These are phyloP conservation scores for Cantharis nigra DNA, from an alignment of 2,888 invertebrate genomes.

Conservation along the genomic window DNA sequence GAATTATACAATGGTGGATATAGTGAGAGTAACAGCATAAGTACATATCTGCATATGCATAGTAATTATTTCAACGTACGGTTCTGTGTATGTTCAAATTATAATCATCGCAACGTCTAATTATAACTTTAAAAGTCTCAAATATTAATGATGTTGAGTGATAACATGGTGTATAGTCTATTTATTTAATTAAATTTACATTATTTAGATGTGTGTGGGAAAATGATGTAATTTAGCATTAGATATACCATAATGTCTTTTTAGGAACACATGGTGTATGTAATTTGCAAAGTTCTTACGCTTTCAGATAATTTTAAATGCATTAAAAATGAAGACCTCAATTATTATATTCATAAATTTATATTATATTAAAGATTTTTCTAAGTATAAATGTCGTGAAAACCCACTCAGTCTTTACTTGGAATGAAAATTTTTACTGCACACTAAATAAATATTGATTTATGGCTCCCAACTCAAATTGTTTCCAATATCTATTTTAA, in stretches of 20 bases:
- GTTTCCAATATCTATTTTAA: not conserved
- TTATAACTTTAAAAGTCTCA: constrained; percentile 26
- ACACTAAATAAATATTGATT: not conserved
- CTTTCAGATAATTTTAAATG: not conserved
- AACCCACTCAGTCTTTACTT: not conserved
- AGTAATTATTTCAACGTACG: not conserved
- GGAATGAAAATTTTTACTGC: not conserved
- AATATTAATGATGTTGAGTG: constrained; percentile 4
- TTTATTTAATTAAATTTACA: constrained; percentile 37
- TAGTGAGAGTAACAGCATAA: not conserved
- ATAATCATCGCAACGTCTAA: constrained; percentile 18
- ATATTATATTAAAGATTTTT: not conserved
- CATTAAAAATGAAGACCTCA: not conserved
- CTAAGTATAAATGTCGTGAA: not conserved
- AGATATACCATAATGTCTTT: not conserved
- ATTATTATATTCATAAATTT: not conserved
- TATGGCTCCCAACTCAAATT: not conserved
- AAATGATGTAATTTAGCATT: constrained; percentile 23
- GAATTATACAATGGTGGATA: not conserved
- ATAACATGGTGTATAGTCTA: constrained; percentile 24
- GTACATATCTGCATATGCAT: not conserved
- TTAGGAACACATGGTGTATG: not conserved
- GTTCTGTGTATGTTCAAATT: constrained; percentile 2
- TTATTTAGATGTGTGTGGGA: constrained; percentile 33
- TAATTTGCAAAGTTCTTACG: not conserved